Evolutionary conservation across 1,140 invertebrate genomes (phyloP).

Genomic region (Drosophila oshimai): DNA sequence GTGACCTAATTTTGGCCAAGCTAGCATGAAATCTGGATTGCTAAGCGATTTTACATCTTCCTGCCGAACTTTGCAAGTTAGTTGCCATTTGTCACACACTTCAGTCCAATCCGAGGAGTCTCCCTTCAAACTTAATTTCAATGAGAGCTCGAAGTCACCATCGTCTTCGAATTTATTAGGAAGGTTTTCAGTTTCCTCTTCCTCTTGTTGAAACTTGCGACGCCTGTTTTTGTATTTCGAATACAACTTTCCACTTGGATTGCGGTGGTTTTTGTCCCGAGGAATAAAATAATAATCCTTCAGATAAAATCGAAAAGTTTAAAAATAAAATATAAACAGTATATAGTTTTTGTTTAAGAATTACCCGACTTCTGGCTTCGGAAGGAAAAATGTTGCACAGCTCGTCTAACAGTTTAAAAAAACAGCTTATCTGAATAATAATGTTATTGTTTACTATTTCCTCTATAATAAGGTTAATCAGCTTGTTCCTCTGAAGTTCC

Average conservation of each 20-base stretch:
- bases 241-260: background rate
- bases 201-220: too few relatives aligned
- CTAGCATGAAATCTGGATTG: too few relatives aligned
- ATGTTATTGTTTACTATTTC: too few relatives aligned
- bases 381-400: background rate
- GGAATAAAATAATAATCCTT: background rate
- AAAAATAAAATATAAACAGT: background rate
- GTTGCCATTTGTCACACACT: background rate
- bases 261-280: background rate
- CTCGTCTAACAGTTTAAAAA: background rate
- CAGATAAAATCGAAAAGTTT: background rate
- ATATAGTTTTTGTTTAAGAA: background rate
- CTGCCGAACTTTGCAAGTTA: background rate
- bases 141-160: background rate
- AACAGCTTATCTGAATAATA: too few relatives aligned
- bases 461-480: too few relatives aligned
- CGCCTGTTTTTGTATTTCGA: background rate
- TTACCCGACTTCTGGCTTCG: background rate
- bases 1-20: background rate
- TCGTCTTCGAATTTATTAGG: background rate
- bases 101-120: background rate
- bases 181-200: background rate
- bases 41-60: background rate
- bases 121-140: background rate
- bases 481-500: too few relatives aligned